These are phyloP conservation scores for Spongia lamella DNA, from an alignment of 37 sponge, comb jelly and placozoan genomes.

Conservation along the genomic window DNA sequence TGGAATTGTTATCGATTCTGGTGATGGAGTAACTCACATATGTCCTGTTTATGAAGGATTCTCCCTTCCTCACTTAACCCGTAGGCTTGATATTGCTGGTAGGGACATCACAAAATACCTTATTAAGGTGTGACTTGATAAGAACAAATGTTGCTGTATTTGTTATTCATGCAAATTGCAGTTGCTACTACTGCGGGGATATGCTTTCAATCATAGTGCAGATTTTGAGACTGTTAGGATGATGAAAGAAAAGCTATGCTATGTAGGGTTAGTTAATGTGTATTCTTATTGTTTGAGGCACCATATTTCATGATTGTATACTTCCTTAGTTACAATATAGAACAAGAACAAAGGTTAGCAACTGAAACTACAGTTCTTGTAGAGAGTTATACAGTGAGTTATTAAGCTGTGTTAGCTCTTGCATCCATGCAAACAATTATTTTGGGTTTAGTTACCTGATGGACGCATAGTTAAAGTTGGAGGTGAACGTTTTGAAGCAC, in stretches of 20 bases:
- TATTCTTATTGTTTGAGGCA: neutral
- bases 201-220: constrained; percentile 99
- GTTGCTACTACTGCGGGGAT: constrained; percentile 92
- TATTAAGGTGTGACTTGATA: constrained; percentile 69
- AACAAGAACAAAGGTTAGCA: constrained; percentile 95
- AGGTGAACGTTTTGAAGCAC: constrained; percentile 96
- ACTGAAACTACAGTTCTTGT: constrained; percentile 93
- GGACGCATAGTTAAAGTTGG: constrained; percentile 96
- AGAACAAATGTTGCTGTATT: neutral
- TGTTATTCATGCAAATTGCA: constrained; percentile 10
- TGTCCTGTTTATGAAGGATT: constrained; percentile 99
- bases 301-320: neutral
- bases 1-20: constrained; percentile 98
- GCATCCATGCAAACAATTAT: neutral
- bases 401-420: neutral
- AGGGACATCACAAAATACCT: constrained; percentile 96
- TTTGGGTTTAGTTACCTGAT: constrained; percentile 83
- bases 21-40: constrained; percentile 98
- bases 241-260: constrained; percentile 99
- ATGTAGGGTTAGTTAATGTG: constrained; percentile 79
- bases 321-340: constrained; percentile 84
- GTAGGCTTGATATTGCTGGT: constrained; percentile 96
- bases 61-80: constrained; percentile 92
- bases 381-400: constrained; percentile 89
- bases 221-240: constrained; percentile 99